Conservation (phyloP, 2,888 invertebrate genomes). For the Pristionchus exspectatus region DNA sequence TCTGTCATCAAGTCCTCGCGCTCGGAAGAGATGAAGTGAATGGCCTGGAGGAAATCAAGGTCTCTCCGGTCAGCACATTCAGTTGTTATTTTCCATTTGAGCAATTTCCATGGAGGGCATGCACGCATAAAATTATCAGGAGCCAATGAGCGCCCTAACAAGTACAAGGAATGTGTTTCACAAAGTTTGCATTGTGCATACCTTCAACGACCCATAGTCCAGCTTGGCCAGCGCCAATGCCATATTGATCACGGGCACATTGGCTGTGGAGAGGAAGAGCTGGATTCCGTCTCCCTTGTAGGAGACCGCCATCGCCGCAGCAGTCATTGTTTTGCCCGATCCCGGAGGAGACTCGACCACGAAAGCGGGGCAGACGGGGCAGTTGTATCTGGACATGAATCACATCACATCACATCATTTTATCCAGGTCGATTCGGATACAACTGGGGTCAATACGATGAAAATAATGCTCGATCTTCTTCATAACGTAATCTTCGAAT, state of each 20-base stretch:
- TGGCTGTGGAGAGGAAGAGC: slow-evolving; percentile 31
- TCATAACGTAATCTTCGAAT: too few relatives aligned
- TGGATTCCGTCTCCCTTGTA: neutral
- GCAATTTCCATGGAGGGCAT: too few relatives aligned
- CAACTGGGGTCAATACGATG: too few relatives aligned
- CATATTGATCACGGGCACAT: slow-evolving; percentile 39
- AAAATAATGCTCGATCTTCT: too few relatives aligned
- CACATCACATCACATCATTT: too few relatives aligned
- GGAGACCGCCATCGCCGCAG: slow-evolving; percentile 20
- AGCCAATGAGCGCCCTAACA: too few relatives aligned
- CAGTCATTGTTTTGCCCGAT: slow-evolving; percentile 16
- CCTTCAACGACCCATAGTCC: neutral
- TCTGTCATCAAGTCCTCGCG: neutral
- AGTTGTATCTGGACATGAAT: neutral
- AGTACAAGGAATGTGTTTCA: too few relatives aligned
- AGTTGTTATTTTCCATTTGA: too few relatives aligned
- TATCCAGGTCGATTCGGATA: too few relatives aligned
- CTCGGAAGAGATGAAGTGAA: neutral
- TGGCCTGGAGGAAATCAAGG: neutral
- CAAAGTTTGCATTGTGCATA: too few relatives aligned
- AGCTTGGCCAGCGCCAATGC: neutral
- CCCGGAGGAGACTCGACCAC: slow-evolving; percentile 15
- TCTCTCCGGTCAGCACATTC: too few relatives aligned
- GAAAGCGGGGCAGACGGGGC: neutral
- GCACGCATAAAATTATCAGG: too few relatives aligned